Evolutionary conservation across 2,113 vertebrate species (phyloP), one percentile per base, ranked within the genome.

Genomic region (Chloropsis cyanopogon): DNA sequence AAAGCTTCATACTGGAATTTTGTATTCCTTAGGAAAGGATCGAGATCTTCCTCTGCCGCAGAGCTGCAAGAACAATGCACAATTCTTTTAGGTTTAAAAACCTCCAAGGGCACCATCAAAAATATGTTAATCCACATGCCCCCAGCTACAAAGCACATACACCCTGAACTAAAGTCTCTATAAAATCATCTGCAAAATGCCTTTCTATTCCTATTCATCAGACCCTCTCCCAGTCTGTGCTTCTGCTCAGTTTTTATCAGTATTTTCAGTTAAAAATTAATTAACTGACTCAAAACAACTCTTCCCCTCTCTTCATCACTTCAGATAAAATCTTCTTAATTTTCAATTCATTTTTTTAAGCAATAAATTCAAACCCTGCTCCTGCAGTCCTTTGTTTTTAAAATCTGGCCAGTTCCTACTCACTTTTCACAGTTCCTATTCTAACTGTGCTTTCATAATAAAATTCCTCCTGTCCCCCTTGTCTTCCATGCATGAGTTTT

Each of bases 1-100:
- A 99, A 99, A 78, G 98, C 98, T 94, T 99, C 99, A 9, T 99
- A 99, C 76, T 99, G 98, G 88, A 98, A 98, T 96, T 98, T 99
- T 23, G 98, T 97, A 88, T 97, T 98, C 96, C 98, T 98, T 80
- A 99, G 96, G 97, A 98, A 99, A 72, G 97, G 97, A 75, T 99
- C 99, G 20, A 99, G 98, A 87, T 99, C 98, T 26, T 98, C 99
- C 47, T 98, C 99, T 56, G 97, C 91, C 91, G 97, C 94, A 82
- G 97, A 98, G 91, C 99, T 99, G 97, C 37, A 96, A 95, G 93
- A 97, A 64, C 13, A 37, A 37, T 37, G 37, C 37, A 66, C 2
- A 0, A 2, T 4, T 66, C 65, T 72, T 80, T 84, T 12, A 71
- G 47, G 57, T 82, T 56, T 24, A 70, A 4, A 86, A 86, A 66